Evolutionary conservation across 2,113 vertebrate species (phyloP), one percentile per base, ranked within the genome.

Genomic region (Chitala chitala): DNA sequence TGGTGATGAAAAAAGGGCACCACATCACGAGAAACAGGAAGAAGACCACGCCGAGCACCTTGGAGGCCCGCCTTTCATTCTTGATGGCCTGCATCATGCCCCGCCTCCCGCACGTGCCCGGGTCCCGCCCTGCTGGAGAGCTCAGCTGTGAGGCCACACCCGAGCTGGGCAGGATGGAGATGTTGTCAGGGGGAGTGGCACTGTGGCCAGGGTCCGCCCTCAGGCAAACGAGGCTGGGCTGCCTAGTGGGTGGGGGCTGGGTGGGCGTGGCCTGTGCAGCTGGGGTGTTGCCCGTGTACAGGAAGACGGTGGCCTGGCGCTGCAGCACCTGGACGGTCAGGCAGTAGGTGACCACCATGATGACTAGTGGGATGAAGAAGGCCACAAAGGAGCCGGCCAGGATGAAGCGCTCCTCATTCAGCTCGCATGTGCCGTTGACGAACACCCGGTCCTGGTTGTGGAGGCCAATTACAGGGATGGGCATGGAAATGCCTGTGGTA

Each of bases 1-100:
- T 99, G 31, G 96, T 98, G 86, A 98, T 94, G 85, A 99, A 99
- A 77, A 98, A 99, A 0, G 97, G 97, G 82, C 97, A 99, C 97
- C 97, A 99, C 96, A 99, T 98, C 79, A 99, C 73, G 76, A 99
- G 93, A 85, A 99, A 99, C 84, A 98, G 88, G 89, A 98, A 98
- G 90, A 99, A 98, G 80, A 99, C 97, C 0, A 99, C 93, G 46
- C 97, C 97, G 80, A 99, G 87, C 70, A 99, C 96, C 87, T 99
- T 99, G 3, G 96, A 98, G 33, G 97, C 97, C 74, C 96, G 92
- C 58, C 89, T 89, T 81, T 99, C 96, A 0, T 99, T 99, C 88
- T 96, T 98, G 85, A 99, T 99, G 76, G 96, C 95, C 86, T 98
- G 95, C 95, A 99, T 98, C 76, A 96, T 98, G 61, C 96, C 96